Base-by-base conservation (phyloP, 2,888 invertebrate genomes). In the Tipula lateralis region DNA sequence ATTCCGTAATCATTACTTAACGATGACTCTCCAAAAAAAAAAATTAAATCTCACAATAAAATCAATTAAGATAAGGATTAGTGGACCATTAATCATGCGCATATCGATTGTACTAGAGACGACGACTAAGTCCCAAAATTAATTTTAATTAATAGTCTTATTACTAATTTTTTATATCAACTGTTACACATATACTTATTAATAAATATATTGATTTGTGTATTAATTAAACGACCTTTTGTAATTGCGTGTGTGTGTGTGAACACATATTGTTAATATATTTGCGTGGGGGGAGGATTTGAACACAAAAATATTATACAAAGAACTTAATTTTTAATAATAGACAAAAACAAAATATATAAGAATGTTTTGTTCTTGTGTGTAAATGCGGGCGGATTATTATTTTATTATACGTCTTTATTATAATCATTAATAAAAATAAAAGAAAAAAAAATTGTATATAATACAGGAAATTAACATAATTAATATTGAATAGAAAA, bases 401-500 rank as follows among this genome's bases (percentile, higher is more conserved):
- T 66, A 66, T 66, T 66, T 66, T 19, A 44, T 66, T 66, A 24
- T 66, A 24, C 66, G 9, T 66, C 24, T 24, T 66, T 66, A 66
- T 66, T 24, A 66, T 39, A 13, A 39, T 24, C 24, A 66, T 24
- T 24, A 66, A 66, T 66, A 66, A 66, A 66, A 66, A 66, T 24
- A 66, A 39, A 39, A 39, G 13, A 39, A 39, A n/a, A n/a, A n/a
- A n/a, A n/a, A 66, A 66, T 66, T 66, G 9, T 50, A 24, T n/a
- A n/a, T 66, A 66, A 66, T 24, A 66, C 66, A 66, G 66, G 66
- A 66, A 66, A 66, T 66, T 66, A 66, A 66, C 66, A 66, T 66
- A 66, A 66, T 66, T 66, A 66, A 66, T 24, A 66, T 66, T 66
- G 66, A 66, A 66, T 66, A 66, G 66, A 66, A 66, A 66, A 66